Evolutionary conservation across 2,888 invertebrate genomes (phyloP).

Genomic region (Caenorhabditis zanzibari): DNA sequence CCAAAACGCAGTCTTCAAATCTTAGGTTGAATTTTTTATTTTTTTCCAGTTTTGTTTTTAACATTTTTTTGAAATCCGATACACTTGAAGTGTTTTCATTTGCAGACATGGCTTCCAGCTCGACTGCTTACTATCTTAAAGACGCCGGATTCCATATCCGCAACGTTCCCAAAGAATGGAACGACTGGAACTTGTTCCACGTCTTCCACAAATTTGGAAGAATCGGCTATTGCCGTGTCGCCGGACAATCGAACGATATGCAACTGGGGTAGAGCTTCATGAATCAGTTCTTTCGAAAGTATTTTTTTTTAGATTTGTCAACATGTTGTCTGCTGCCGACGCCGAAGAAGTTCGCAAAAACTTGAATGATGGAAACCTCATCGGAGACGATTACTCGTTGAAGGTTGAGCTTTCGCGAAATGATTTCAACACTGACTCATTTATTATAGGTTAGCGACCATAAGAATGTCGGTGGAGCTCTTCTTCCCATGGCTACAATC

Average conservation of each 20-base stretch:
- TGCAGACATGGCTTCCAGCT: slow-evolving; percentile 55
- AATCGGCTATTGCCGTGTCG: slow-evolving; percentile 60
- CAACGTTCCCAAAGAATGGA: slow-evolving; percentile 59
- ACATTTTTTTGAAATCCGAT: not conserved
- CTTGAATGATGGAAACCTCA: slow-evolving; percentile 35
- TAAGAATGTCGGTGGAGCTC: slow-evolving; percentile 19
- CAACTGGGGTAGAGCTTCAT: slow-evolving; percentile 39
- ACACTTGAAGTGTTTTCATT: not conserved
- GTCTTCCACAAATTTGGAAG: slow-evolving; percentile 49
- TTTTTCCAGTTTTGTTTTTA: not conserved
- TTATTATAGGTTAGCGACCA: slow-evolving; percentile 39
- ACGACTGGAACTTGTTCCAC: slow-evolving; percentile 62
- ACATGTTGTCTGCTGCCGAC: slow-evolving; percentile 46
- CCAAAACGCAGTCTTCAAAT: not conserved
- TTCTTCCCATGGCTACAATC: slow-evolving; percentile 23
- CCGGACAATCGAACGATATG: slow-evolving; percentile 37
- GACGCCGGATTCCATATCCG: slow-evolving; percentile 60
- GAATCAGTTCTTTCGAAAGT: not conserved
- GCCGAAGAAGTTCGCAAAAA: slow-evolving; percentile 53
- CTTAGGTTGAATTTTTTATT: no score
- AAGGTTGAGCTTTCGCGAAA: slow-evolving; percentile 13
- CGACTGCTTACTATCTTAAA: slow-evolving; percentile 52
- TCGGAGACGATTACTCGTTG: slow-evolving; percentile 13
- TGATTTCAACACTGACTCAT: not conserved
- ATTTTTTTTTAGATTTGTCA: slow-evolving; percentile 43